These are phyloP conservation scores for Galendromus occidentalis DNA, from an alignment of 1,140 invertebrate genomes.

Conservation along the genomic window DNA sequence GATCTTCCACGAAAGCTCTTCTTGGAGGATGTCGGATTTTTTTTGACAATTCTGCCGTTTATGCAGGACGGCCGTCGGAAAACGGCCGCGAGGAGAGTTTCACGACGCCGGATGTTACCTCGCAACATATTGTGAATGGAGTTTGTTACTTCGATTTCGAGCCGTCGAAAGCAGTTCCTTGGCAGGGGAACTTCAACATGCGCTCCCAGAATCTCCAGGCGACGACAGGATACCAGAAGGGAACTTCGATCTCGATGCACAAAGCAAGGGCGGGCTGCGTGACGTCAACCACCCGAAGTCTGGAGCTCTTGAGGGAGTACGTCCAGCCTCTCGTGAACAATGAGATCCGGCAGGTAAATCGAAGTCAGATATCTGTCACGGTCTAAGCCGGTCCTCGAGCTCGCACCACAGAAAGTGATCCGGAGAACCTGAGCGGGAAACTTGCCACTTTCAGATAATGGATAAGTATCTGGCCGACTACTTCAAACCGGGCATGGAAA, in stretches of 20 bases:
- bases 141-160: constrained; percentile 8
- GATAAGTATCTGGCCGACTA: constrained; percentile 26
- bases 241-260: not conserved
- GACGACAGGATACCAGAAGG: not conserved
- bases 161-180: not conserved
- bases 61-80: too few relatives aligned
- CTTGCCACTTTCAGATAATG: constrained; percentile 19
- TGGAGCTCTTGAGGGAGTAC: constrained; percentile 4
- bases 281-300: not conserved
- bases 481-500: constrained; percentile 54
- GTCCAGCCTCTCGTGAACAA: not conserved
- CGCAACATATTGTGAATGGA: not conserved
- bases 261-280: not conserved
- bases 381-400: too few relatives aligned
- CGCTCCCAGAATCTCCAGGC: constrained; percentile 2
- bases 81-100: too few relatives aligned
- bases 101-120: not conserved
- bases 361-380: too few relatives aligned
- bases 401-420: too few relatives aligned
- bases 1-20: too few relatives aligned
- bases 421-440: too few relatives aligned
- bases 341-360: not conserved
- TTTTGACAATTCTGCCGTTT: too few relatives aligned
- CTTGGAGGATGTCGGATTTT: too few relatives aligned
- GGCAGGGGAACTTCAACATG: constrained; percentile 7